Evolutionary conservation across 2,797 vertebrate species (phyloP).

Genomic region (Pampus argenteus): DNA sequence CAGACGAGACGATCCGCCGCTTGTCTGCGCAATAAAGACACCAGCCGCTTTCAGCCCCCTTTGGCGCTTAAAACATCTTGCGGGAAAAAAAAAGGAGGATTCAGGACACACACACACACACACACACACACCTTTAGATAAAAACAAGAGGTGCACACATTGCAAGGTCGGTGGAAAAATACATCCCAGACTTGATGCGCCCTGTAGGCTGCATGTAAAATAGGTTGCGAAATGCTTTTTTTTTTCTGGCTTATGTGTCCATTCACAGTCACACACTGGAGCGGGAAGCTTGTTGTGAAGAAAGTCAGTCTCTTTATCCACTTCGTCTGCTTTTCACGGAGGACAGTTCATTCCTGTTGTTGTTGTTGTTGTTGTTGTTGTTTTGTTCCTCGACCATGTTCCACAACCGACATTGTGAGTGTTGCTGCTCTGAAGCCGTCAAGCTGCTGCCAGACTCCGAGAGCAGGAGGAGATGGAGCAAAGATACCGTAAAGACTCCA

Average conservation of each 20-base stretch:
- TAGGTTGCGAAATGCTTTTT: slow-evolving; percentile 50
- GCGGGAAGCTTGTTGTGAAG: no score
- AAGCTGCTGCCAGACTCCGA: slow-evolving; percentile 49
- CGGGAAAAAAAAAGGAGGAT: no score
- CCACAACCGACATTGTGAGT: slow-evolving; percentile 49
- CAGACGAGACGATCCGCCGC: slow-evolving; percentile 43
- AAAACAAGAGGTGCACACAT: slow-evolving; percentile 2
- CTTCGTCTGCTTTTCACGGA: no score
- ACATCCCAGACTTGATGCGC: slow-evolving; percentile 59
- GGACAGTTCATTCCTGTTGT: neutral
- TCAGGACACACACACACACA: no score
- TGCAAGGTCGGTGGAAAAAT: slow-evolving; percentile 32
- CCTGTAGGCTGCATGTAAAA: slow-evolving; percentile 52
- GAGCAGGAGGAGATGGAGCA: slow-evolving; percentile 41
- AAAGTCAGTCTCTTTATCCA: no score
- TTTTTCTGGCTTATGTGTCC: slow-evolving; percentile 1
- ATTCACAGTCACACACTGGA: neutral
- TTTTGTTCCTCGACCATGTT: no score
- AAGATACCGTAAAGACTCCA: slow-evolving; percentile 47
- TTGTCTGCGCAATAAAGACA: slow-evolving; percentile 65
- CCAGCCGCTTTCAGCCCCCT: slow-evolving; percentile 45
- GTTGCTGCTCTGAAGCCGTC: slow-evolving; percentile 29
- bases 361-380: no score
- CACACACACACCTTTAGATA: slow-evolving; percentile 1
- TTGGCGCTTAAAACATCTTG: slow-evolving; percentile 69